Evolutionary conservation across 2,113 vertebrate genomes (phyloP), one percentile per base, ranked within the genome.

Genomic region (Mormyrus iriodes): DNA sequence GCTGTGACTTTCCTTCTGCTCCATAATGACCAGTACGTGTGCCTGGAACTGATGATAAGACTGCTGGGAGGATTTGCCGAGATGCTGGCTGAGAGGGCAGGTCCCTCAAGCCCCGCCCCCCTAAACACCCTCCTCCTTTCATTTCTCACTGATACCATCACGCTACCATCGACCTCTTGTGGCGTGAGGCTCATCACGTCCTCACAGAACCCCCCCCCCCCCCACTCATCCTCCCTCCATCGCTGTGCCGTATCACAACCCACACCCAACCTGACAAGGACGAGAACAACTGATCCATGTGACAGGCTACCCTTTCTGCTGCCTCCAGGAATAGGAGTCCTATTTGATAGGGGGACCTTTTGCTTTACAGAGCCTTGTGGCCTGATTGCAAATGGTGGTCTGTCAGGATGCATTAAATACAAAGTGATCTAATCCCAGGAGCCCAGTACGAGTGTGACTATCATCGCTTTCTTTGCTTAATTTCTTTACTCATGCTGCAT

Each of bases 371-470:
- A 4, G n/a, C 49, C 51, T 86, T n/a, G 27, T 5, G 15, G 21
- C 86, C 58, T 65, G 35, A 53, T 52, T 86, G 85, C 49, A 53
- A 27, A 86, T 3, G 6, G 48, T 35, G 52, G 12, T 27, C 42
- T 31, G 44, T 88, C 58, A 88, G 55, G 15, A 24, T 49, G 87
- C 58, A 73, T 51, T 88, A 88, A 88, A 88, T 46, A n/a, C 27
- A 73, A 61, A 24, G 35, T 65, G 42, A 87, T 65, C 17, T 61
- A 13, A 48, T 48, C 52, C 42, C 53, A 21, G 51, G 88, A 53
- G 88, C 69, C 49, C 88, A 88, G 48, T 51, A 69, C 49, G 27
- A 82, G 55, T 89, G 88, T 76, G 88, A 61, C 52, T 48, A 48
- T 46, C 46, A 7, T 21, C 24, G 19, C 49, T 39, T 83, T 42